Base-by-base conservation (phyloP, 2,888 invertebrate genomes). In the Drepanosiphum platanoidis region DNA sequence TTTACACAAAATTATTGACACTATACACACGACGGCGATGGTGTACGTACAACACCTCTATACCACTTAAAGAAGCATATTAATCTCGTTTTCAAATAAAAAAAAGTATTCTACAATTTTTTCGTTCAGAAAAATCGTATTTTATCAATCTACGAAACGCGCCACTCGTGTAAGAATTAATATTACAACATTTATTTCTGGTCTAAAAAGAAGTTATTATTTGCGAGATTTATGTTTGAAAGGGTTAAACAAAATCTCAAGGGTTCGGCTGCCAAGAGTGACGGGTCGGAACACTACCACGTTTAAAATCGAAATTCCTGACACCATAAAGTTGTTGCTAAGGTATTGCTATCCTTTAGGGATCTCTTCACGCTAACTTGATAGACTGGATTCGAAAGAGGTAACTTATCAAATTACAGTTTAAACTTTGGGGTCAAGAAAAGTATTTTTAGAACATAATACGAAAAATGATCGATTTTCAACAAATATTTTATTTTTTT, bases 261-360 rank as follows among this genome's bases (percentile, higher is more conserved):
- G 83, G 66, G 75, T 74, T 75, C 32, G 46, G 42, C 30, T 74
- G 82, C 72, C 61, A 42, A 36, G 34, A 64, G 52, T 83, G 83
- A 83, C 83, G 34, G 75, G 83, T 36, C 52, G 66, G 70, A 84
- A 84, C 61, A 66, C 84, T 70, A 70, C 58, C 68, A 36, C 68
- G 68, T 84, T 84, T 77, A 77, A 84, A 77, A 84, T 84, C 75
- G 77, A 58, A 84, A 84, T 84, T 77, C 52, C 68, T 77, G 68
- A 70, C 68, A 84, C 68, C 30, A 58, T 77, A 84, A 84, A 84
- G 84, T 84, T 58, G 83, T 74, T 66, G 34, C 64, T 72, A 52
- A 66, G 74, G 72, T 82, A 82, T 74, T 39, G 11, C 32, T 74
- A 82, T 82, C 61, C 82, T 66, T 83, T 46, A 36, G 77, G 84